A percentile compares a stretch with the other conserved stretches of the same genome.
phyloP scores from a whole-genome alignment of 2,797 vertebrate genomes.

The Austrolebias charrua region DNA sequence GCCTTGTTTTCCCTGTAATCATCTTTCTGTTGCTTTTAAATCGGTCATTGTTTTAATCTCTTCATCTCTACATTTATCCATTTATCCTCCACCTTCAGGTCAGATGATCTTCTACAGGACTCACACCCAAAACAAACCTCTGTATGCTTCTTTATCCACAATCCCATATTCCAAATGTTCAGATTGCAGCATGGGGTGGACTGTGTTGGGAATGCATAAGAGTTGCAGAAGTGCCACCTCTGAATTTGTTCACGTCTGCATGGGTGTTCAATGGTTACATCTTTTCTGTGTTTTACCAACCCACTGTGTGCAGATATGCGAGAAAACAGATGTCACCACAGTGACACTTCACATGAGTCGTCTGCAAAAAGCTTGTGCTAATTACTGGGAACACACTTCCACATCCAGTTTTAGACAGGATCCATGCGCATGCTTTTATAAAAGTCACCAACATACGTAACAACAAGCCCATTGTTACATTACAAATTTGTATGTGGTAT shows the following conservation, averaged over 20 bases:
- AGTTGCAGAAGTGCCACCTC: neutral
- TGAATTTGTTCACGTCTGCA: constrained; percentile 19
- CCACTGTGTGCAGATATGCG: neutral
- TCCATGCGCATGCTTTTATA: too few species aligned
- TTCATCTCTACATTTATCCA: neutral
- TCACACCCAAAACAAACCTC: constrained; percentile 12
- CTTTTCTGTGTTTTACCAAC: too few species aligned
- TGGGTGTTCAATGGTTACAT: neutral
- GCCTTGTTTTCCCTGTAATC: neutral
- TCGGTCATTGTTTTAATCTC: constrained; percentile 3
- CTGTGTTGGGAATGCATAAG: neutral
- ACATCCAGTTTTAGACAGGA: too few species aligned
- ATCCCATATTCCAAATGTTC: constrained; percentile 29
- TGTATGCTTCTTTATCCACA: constrained; percentile 24
- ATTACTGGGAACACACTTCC: too few species aligned
- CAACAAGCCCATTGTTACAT: too few species aligned
- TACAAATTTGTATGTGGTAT: too few species aligned
- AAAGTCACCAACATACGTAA: too few species aligned
- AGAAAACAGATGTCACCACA: too few species aligned
- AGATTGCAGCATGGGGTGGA: constrained; percentile 13
- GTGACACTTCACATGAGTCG: too few species aligned
- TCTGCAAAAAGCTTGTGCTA: too few species aligned
- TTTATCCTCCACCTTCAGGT: neutral
- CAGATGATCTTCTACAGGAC: constrained; percentile 33
- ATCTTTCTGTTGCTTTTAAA: neutral